These are phyloP conservation scores for Bergia sp. DNA, from an alignment of 92 coral and sea anemone genomes.

Conservation along the genomic window DNA sequence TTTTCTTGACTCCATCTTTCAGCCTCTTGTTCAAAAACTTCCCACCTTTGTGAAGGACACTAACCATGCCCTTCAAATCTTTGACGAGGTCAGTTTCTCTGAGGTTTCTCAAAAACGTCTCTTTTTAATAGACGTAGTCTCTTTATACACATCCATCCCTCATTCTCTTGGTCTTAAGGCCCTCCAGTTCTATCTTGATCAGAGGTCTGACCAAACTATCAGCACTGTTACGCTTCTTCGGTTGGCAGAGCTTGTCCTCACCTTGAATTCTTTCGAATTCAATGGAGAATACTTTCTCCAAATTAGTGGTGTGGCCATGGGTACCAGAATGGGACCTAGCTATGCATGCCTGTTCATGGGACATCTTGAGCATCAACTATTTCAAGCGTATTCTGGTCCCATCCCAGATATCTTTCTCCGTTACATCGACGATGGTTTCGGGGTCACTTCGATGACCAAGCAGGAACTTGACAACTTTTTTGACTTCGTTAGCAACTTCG, in stretches of 20 bases:
- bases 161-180: constrained; percentile 20
- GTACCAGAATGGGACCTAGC: constrained; percentile 32
- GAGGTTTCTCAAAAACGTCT: background rate
- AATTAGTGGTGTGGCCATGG: constrained; percentile 44
- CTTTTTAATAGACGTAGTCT: background rate
- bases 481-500: constrained; percentile 26
- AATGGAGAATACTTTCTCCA: constrained; percentile 16
- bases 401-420: constrained; percentile 26
- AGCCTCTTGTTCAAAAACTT: constrained; percentile 45
- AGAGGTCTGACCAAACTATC: background rate
- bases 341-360: constrained; percentile 44
- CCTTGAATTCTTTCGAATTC: constrained; percentile 20
- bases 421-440: constrained; percentile 34
- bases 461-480: background rate
- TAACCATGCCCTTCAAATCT: constrained; percentile 24
- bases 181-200: constrained; percentile 21
- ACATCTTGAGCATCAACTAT: constrained; percentile 30
- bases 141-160: constrained; percentile 17
- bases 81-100: background rate
- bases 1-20: constrained; percentile 24
- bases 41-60: constrained; percentile 45
- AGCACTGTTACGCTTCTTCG: constrained; percentile 23
- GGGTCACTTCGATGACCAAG: background rate
- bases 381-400: constrained; percentile 26
- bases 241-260: constrained; percentile 37